Evolutionary conservation across 2,888 invertebrate genomes (phyloP).

Genomic region (Augochlorella aurata): DNA sequence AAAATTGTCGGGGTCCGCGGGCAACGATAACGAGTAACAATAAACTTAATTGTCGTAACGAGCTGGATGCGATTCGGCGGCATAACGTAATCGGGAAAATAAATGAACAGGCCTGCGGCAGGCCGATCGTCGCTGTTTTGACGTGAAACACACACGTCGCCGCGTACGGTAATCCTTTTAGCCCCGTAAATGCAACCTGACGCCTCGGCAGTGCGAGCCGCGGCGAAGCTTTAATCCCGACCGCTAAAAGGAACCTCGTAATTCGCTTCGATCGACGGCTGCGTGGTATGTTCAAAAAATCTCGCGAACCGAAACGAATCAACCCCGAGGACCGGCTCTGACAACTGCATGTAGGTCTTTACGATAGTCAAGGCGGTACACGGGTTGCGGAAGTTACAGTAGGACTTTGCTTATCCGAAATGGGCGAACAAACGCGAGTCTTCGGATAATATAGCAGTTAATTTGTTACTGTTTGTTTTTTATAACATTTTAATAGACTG

Average conservation of each 20-base stretch:
- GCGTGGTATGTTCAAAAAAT: not conserved
- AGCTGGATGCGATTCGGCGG: not conserved
- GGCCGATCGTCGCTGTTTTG: slow-evolving; percentile 13
- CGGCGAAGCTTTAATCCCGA: slow-evolving; percentile 14
- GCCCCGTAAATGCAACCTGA: slow-evolving; percentile 24
- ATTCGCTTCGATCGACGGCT: slow-evolving; percentile 7
- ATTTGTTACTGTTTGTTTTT: too few relatives aligned
- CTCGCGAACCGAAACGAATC: slow-evolving; percentile 1
- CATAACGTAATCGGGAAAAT: slow-evolving; percentile 20
- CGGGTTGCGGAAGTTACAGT: not conserved
- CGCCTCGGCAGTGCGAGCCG: not conserved
- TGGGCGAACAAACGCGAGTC: too few relatives aligned
- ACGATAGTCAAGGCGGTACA: not conserved
- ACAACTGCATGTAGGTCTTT: not conserved
- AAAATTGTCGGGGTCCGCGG: too few relatives aligned
- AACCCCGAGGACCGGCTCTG: not conserved
- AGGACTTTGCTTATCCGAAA: too few relatives aligned
- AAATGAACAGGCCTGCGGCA: slow-evolving; percentile 1
- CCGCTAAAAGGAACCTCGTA: slow-evolving; percentile 6
- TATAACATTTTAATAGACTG: too few relatives aligned
- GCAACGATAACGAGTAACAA: slow-evolving; percentile 15
- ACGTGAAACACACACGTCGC: not conserved
- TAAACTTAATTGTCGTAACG: slow-evolving; percentile 34
- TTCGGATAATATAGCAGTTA: too few relatives aligned
- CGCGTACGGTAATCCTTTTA: slow-evolving; percentile 25